Conservation (phyloP, 2,797 vertebrate genomes). For the Ciconia nigra region DNA sequence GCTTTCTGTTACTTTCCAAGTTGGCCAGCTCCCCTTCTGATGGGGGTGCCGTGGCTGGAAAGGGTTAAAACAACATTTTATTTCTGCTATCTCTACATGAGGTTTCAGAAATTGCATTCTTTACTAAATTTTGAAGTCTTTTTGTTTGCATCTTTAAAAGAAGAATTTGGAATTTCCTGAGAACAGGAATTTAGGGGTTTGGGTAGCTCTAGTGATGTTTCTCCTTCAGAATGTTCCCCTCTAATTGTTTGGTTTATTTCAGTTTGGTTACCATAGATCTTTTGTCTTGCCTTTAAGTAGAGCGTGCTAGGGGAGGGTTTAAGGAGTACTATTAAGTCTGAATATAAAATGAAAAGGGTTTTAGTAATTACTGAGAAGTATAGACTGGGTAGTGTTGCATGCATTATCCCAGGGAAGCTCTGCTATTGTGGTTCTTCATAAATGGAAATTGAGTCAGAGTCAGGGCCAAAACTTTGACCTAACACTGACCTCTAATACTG, state of each 20-base stretch:
- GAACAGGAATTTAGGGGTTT: neutral
- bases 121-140: neutral
- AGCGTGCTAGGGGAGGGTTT: neutral
- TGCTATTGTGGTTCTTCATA: neutral
- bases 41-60: neutral
- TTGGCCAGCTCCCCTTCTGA: neutral
- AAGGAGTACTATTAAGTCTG: neutral
- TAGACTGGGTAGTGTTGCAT: neutral
- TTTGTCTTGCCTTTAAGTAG: neutral
- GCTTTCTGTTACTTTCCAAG: neutral
- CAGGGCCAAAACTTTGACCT: neutral
- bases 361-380: neutral
- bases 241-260: neutral
- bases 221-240: neutral
- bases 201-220: neutral
- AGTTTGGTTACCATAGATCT: neutral
- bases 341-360: neutral
- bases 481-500: neutral
- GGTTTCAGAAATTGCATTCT: neutral
- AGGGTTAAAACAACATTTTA: neutral
- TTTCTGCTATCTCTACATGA: neutral
- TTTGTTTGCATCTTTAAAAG: neutral
- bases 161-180: neutral
- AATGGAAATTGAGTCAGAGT: neutral
- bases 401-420: neutral